Conservation (phyloP, 2,888 invertebrate genomes). For the Ametastegia equiseti region DNA sequence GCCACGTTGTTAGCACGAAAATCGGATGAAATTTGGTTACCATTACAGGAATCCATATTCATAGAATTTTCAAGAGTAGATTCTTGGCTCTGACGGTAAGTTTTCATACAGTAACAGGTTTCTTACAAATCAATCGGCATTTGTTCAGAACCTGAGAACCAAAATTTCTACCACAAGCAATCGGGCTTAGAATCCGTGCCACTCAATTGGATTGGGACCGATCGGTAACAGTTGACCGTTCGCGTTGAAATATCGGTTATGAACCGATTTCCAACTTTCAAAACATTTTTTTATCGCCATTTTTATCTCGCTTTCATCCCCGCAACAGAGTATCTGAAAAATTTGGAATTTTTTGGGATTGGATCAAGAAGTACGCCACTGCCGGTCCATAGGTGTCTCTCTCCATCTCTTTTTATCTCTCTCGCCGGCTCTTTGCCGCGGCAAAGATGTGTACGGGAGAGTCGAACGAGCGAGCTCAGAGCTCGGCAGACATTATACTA, state of each 20-base stretch:
- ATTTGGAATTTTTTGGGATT: neutral
- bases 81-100: too few relatives aligned
- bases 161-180: too few relatives aligned
- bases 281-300: neutral
- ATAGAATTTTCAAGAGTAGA: too few relatives aligned
- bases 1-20: too few relatives aligned
- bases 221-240: neutral
- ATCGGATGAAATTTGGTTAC: too few relatives aligned
- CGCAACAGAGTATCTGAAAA: neutral
- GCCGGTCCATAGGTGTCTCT: slow-evolving; percentile 53
- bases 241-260: neutral
- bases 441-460: slow-evolving; percentile 42
- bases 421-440: slow-evolving; percentile 33
- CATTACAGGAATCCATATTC: too few relatives aligned
- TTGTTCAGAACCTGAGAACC: too few relatives aligned
- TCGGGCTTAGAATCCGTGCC: too few relatives aligned
- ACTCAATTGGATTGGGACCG: too few relatives aligned
- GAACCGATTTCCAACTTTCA: neutral
- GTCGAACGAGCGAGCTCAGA: slow-evolving; percentile 53
- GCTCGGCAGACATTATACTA: slow-evolving; percentile 66
- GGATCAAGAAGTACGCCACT: slow-evolving; percentile 60
- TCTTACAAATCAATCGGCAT: neutral
- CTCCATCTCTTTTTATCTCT: slow-evolving; percentile 60
- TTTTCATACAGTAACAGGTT: too few relatives aligned
- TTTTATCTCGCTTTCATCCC: neutral